Evolutionary conservation across 2,113 vertebrate species (phyloP).

Genomic region (Cyrtonyx montezumae): DNA sequence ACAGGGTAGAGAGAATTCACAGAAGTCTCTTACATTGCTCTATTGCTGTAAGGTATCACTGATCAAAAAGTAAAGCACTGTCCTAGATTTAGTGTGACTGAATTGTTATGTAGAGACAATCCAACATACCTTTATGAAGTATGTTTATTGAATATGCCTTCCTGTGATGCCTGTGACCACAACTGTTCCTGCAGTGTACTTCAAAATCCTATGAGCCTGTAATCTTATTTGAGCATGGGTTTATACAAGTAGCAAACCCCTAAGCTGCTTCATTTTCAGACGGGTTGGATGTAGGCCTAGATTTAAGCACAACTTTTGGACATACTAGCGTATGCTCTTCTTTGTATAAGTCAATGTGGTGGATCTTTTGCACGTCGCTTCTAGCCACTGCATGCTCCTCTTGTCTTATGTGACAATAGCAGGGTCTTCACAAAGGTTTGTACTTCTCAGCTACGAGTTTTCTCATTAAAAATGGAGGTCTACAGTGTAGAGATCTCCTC

Average conservation of each 20-base stretch:
- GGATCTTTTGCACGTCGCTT: not conserved
- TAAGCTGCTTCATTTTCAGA: not conserved
- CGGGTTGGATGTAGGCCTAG: not conserved
- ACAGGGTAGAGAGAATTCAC: not conserved
- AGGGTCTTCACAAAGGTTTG: not conserved
- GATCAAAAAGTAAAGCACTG: not conserved
- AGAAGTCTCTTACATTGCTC: not conserved
- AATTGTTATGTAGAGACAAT: not conserved
- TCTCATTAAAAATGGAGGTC: not conserved
- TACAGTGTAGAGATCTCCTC: not conserved
- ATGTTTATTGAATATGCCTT: not conserved
- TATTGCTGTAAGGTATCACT: not conserved
- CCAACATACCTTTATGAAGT: not conserved
- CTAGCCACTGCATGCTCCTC: rapidly evolving
- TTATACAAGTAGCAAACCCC: not conserved
- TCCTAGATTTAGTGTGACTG: not conserved
- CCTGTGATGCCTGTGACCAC: not conserved
- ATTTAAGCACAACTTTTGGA: not conserved
- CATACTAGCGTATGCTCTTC: not conserved
- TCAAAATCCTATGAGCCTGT: not conserved
- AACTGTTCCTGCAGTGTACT: not conserved
- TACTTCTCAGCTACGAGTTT: not conserved
- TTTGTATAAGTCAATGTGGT: rapidly evolving
- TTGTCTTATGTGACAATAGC: not conserved
- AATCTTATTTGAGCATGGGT: not conserved